Evolutionary conservation across 2,797 vertebrate species (phyloP), one percentile per base, ranked within the genome.

Genomic region (Muscicapa striata): DNA sequence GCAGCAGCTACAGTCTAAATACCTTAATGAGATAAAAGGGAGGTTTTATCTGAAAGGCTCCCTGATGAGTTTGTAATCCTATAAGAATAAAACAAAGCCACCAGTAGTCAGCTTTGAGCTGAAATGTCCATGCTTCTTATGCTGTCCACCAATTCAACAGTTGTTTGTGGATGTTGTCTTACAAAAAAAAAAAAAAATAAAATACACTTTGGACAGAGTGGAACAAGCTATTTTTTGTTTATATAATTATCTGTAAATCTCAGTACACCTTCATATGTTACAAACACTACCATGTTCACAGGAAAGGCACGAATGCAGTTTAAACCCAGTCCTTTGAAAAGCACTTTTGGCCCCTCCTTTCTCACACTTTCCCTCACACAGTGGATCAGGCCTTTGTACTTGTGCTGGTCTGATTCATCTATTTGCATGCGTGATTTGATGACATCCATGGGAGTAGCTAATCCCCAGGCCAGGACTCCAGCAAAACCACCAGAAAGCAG

Each of bases 361-460:
- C 97, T 98, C 48, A 98, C 87, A 0, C 99, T 99, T 74, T 98
- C 97, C 19, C 93, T 90, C 41, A 98, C 54, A 22, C 99, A 99
- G 95, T 99, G 98, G 20, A 98, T 16, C 8, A 99, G 97, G 49
- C 99, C 98, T 58, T 82, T 98, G 97, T 99, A 99, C 52, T 94
- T 98, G 85, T 84, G 98, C 30, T 93, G 96, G 11, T 97, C 98
- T 9, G 84, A 97, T 11, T 98, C 98, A 3, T 99, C 99, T 19
- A 96, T 97, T 96, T 99, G 99, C 95, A 99, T 97, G 11, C 99
- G 98, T 1, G 99, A 98, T 94, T 99, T 99, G 94, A 99, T 98
- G 94, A 99, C 98, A 8, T 99, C 99, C 99, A 99, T 98, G 46
- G 99, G 99, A 3, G 99, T 99, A 29, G 97, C 98, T 21, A 99